These are phyloP conservation scores for Caretta caretta DNA, from an alignment of 2,113 vertebrate genomes.

Conservation along the genomic window DNA sequence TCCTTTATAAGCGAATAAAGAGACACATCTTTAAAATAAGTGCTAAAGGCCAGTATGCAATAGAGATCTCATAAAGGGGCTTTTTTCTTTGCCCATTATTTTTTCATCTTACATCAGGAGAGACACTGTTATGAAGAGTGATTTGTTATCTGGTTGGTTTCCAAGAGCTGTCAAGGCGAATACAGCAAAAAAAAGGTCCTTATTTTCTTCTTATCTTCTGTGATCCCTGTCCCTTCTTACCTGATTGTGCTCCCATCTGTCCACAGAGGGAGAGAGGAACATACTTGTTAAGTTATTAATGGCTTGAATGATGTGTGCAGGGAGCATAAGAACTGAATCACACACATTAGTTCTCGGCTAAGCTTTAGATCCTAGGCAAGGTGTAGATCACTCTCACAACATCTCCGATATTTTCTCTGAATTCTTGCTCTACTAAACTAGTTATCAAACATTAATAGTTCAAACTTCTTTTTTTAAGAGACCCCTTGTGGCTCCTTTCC, in stretches of 20 bases:
- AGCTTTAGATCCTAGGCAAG: background rate
- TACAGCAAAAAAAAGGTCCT: background rate
- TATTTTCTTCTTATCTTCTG: no score
- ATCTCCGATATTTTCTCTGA: background rate
- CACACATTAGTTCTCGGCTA: background rate
- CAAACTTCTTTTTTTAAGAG: background rate
- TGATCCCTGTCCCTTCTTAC: background rate
- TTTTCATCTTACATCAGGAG: background rate
- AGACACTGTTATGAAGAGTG: background rate
- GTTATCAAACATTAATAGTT: background rate
- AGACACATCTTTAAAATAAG: background rate
- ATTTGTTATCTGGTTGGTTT: background rate
- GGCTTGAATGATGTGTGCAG: background rate
- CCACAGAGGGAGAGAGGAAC: background rate
- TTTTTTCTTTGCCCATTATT: background rate
- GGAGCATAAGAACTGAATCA: background rate
- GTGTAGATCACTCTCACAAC: background rate
- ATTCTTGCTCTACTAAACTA: background rate
- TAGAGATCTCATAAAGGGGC: background rate
- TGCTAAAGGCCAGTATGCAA: background rate
- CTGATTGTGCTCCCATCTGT: background rate
- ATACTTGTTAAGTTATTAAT: background rate
- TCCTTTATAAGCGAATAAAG: background rate
- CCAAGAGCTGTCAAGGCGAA: background rate
- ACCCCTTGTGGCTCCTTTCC: background rate